Conservation (phyloP, 2,797 vertebrate genomes). For the Takifugu ocellatus region DNA sequence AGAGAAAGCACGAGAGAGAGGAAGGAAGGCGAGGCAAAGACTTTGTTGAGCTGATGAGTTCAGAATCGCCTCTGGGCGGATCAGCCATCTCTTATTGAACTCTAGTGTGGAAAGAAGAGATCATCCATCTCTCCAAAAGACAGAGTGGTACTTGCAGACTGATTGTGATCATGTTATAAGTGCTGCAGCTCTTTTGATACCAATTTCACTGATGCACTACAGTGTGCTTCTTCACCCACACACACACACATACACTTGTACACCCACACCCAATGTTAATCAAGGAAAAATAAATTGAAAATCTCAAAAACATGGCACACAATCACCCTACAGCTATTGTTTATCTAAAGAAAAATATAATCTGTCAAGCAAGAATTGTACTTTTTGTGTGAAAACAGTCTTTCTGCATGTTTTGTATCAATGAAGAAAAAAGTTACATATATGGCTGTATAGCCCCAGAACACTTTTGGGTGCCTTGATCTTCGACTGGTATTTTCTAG, state of each 20-base stretch:
- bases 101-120: slow-evolving; percentile 32
- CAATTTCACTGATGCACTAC: background rate
- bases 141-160: slow-evolving; percentile 30
- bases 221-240: slow-evolving; percentile 1
- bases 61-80: slow-evolving; percentile 43
- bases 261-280: background rate
- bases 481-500: too few species aligned
- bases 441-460: too few species aligned
- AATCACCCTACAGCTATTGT: background rate
- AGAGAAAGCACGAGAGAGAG: background rate
- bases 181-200: slow-evolving; percentile 13
- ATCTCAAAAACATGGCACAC: background rate
- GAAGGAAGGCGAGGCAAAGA: background rate
- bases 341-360: too few species aligned
- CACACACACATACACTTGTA: background rate
- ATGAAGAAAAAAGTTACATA: too few species aligned
- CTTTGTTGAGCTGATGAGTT: slow-evolving; percentile 35
- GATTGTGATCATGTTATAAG: slow-evolving; percentile 32
- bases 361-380: too few species aligned
- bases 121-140: slow-evolving; percentile 41
- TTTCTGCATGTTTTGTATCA: too few species aligned
- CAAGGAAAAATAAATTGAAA: background rate
- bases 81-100: slow-evolving; percentile 48
- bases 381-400: too few species aligned
- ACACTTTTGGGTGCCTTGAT: too few species aligned